Evolutionary conservation across 2,888 invertebrate genomes (phyloP), one percentile per base, ranked within the genome.

Genomic region (Aromia moschata): DNA sequence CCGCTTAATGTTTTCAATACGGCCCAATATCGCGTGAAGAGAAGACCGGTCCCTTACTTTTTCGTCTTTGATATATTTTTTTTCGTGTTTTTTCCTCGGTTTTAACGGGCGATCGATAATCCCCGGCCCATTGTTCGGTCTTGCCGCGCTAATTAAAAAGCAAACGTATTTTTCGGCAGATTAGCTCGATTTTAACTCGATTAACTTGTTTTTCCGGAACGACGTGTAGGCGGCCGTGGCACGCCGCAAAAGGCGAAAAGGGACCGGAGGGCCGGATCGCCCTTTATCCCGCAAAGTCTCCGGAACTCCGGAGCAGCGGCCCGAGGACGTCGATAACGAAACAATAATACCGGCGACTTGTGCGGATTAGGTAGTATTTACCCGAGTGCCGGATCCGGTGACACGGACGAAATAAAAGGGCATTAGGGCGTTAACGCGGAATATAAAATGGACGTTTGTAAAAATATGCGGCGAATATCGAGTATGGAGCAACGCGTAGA

Each of bases 291-390:
- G 12, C 47, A 36, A 37, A 37, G 47, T 36, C 37, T 47, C 47
- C 33, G 17, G 37, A 47, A 47, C 31, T 47, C 47, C 47, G 47
- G 15, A 17, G n/a, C n/a, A 25, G 25, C 33, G 17, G 47, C 37
- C 56, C 15, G 49, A 47, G 38, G 44, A 57, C 15, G 58, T 53
- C 58, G 58, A 58, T 58, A 58, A 58, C 53, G 58, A 53, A 58
- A 58, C 53, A 58, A 58, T 58, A 58, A 58, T 47, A 58, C 58
- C 25, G 33, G 53, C 41, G 53, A 53, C 58, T 47, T 47, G 9
- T 16, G 47, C 10, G 58, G 47, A 58, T 58, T 53, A 58, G 46
- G 53, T 46, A 43, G 58, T 53, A 58, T 58, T 58, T 58, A 47
- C 44, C 47, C 44, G 18, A 58, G 58, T 58, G 46, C 53, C 33